A percentile compares a stretch with the other conserved stretches of the same genome.
These are phyloP conservation scores for Danio aesculapii DNA, from an alignment of 2,797 vertebrate species.

Conservation along the genomic window DNA sequence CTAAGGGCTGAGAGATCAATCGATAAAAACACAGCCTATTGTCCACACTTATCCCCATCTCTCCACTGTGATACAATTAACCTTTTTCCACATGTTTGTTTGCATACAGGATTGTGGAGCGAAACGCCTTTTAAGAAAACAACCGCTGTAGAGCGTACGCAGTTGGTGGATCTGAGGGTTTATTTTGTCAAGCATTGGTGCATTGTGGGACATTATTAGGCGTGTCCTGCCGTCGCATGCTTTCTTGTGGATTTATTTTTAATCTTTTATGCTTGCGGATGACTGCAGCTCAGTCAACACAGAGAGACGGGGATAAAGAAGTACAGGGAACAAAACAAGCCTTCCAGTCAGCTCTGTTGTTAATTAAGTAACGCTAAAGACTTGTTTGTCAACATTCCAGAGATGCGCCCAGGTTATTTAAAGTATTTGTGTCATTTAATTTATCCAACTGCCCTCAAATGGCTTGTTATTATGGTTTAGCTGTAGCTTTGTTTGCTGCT, in stretches of 20 bases:
- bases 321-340: not conserved
- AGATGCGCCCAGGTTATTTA: slow-evolving; percentile 20
- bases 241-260: slow-evolving; percentile 26
- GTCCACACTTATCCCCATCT: slow-evolving; percentile 1
- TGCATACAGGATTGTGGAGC: not conserved
- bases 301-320: not conserved
- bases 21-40: slow-evolving; percentile 45
- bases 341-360: not conserved
- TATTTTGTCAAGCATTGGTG: not conserved
- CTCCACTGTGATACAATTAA: not conserved
- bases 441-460: slow-evolving; percentile 11
- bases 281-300: slow-evolving; percentile 15
- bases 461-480: not conserved
- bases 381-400: not conserved
- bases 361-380: not conserved
- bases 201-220: slow-evolving; percentile 28
- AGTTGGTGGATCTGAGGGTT: not conserved
- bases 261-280: slow-evolving; percentile 39
- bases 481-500: not conserved
- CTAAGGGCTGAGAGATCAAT: slow-evolving; percentile 61
- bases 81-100: not conserved
- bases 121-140: slow-evolving; percentile 28
- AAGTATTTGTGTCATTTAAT: slow-evolving; percentile 38
- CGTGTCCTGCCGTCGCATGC: slow-evolving; percentile 39
- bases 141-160: not conserved